Conservation (phyloP, 64 coral and sea anemone genomes). For the Montipora foliosa region DNA sequence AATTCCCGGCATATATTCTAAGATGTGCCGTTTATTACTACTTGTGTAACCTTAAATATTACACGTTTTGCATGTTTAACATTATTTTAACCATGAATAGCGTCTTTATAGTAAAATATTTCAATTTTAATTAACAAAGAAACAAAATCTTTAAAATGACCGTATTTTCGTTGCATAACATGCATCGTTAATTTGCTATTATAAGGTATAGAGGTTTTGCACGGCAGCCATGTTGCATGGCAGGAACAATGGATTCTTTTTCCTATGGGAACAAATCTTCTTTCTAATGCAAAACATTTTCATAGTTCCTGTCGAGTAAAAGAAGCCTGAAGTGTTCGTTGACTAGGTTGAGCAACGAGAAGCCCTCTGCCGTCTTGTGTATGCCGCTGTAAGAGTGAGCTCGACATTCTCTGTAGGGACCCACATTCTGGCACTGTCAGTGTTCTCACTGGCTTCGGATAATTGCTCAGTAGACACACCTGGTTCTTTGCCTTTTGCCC, state of each 20-base stretch:
- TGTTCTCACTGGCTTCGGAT: background rate
- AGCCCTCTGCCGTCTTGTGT: conserved; percentile 65
- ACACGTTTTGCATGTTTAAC: conserved; percentile 40
- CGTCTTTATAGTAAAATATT: conserved; percentile 38
- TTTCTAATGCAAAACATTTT: too few species aligned
- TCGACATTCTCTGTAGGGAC: conserved; percentile 22
- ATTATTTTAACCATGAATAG: conserved; percentile 48
- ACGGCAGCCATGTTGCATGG: too few species aligned
- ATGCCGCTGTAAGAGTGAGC: conserved; percentile 15
- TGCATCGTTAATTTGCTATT: conserved; percentile 36
- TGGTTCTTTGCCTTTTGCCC: conserved; percentile 20
- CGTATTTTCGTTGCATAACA: conserved; percentile 49
- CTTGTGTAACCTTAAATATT: conserved; percentile 47
- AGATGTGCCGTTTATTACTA: conserved; percentile 3
- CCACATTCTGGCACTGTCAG: conserved; percentile 44
- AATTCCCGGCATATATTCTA: too few species aligned
- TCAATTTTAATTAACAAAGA: conserved; percentile 39
- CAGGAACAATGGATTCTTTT: too few species aligned
- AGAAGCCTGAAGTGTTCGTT: conserved; percentile 55
- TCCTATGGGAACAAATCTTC: too few species aligned
- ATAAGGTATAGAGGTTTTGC: too few species aligned
- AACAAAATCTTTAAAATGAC: conserved; percentile 59
- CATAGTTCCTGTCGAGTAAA: conserved; percentile 53
- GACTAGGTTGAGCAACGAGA: conserved; percentile 58
- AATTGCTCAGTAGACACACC: background rate